These are phyloP conservation scores for Tympanoctomys barrerae DNA, from an alignment of 2,797 vertebrate species.

Conservation along the genomic window DNA sequence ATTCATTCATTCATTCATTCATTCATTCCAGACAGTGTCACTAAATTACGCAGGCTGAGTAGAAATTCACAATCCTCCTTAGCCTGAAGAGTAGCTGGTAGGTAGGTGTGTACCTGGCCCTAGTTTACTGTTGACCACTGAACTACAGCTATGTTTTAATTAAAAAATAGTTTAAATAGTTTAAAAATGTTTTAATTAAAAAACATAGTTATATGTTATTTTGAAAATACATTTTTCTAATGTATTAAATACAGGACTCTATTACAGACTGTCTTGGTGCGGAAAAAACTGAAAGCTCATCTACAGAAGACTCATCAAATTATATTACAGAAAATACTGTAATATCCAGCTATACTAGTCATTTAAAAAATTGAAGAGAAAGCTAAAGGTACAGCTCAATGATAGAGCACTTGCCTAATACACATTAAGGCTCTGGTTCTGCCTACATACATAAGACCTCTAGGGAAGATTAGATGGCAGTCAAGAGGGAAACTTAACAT, in stretches of 20 bases:
- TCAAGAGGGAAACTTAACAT: constrained; percentile 26
- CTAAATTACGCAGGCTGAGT: neutral
- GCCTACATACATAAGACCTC: neutral
- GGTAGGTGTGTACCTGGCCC: neutral
- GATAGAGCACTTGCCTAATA: neutral
- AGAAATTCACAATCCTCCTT: neutral
- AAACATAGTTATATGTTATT: constrained; percentile 5
- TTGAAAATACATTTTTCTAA: constrained; percentile 41
- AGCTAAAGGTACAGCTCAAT: neutral
- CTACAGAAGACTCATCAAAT: neutral
- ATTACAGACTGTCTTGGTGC: neutral
- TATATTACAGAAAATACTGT: neutral
- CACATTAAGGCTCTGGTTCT: neutral
- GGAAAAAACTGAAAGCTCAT: constrained; percentile 20
- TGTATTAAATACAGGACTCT: constrained; percentile 1
- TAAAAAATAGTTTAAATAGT: too few relatives aligned
- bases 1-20: neutral
- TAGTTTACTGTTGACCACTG: neutral
- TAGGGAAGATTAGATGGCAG: neutral
- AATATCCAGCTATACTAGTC: neutral
- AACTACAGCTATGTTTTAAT: constrained; percentile 30
- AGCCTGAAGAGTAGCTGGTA: neutral
- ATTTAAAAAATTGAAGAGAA: neutral
- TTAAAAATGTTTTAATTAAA: constrained; percentile 55
- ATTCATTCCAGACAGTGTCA: neutral